Base-by-base conservation (phyloP, 2,797 vertebrate genomes). In the Enteromius unitaeniatus region DNA sequence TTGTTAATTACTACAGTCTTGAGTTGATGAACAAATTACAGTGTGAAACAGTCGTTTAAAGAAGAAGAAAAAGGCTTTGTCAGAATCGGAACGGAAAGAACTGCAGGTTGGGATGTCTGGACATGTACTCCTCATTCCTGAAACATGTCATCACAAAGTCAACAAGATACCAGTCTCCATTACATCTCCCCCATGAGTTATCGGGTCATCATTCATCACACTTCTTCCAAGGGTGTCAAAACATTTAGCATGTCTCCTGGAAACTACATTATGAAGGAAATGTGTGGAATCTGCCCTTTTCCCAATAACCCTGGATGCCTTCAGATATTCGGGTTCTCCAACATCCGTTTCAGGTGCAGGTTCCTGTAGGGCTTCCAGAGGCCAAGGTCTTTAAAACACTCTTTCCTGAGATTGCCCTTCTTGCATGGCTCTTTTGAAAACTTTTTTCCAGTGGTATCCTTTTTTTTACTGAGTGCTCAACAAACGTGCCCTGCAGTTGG, bases 331-430 rank as follows among this genome's bases (percentile, higher is more conserved):
- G 42, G 85, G 82, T 7, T 60, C 67, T 79, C 62, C 80, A 80
- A 40, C 78, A 81, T 94, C 91, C 81, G 34, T 81, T 93, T 92
- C 93, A 93, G 91, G 92, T 92, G 92, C 75, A 84, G 5, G 47
- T 64, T 75, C 89, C 85, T 86, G 84, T 87, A 84, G 86, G 31
- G 75, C 62, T 6, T 81, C 76, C 83, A 86, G 74, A 80, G 65
- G 85, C 82, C 83, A 84, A 67, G 85, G 88, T 86, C 79, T 80
- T 82, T 64, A 84, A 23, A 92, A 91, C 86, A 92, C 89, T 91
- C 91, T 58, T 87, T 84, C 85, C 90, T 85, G 62, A 84, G 81
- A 65, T 82, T 83, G 17, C 42, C 77, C 86, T 90, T 75, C 65
- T 14, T 51, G 42, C n/a, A 67, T 79, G 28, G 26, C 23, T n/a